Conservation (phyloP, 2,797 vertebrate genomes). For the Erethizon dorsatum region DNA sequence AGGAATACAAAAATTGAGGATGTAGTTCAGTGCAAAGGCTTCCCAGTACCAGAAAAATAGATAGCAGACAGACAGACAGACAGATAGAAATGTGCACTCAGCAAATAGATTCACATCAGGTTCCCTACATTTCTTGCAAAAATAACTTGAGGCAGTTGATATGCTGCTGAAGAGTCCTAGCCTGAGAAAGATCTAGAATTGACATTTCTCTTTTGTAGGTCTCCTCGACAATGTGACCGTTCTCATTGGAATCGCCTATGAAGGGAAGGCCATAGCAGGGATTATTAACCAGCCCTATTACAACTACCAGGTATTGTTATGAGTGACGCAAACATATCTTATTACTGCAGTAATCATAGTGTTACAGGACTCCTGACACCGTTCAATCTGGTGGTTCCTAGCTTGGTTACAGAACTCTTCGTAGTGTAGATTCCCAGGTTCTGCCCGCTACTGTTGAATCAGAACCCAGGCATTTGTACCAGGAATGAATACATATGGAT, state of each 20-base stretch:
- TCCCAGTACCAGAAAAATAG: neutral
- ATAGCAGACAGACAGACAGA: neutral
- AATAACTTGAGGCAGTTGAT: neutral
- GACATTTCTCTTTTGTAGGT: slow-evolving; percentile 89
- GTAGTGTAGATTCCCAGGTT: neutral
- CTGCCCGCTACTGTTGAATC: neutral
- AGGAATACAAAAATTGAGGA: neutral
- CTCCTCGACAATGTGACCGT: slow-evolving; percentile 98
- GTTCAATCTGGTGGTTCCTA: neutral
- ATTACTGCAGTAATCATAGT: neutral
- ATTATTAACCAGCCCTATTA: slow-evolving; percentile 99
- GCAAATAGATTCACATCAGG: neutral
- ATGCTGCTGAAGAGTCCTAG: neutral
- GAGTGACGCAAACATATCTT: neutral
- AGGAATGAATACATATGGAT: neutral
- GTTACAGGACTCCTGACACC: neutral
- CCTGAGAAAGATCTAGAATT: neutral
- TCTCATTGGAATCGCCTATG: slow-evolving; percentile 97
- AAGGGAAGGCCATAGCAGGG: slow-evolving; percentile 97
- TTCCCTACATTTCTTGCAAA: slow-evolving; percentile 14
- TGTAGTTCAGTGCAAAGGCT: neutral
- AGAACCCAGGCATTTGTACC: neutral
- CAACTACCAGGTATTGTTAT: slow-evolving; percentile 95
- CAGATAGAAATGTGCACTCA: neutral
- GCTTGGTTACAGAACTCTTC: neutral